Evolutionary conservation across 92 coral and sea anemone genomes (phyloP).

Genomic region (Phenganax marumi): DNA sequence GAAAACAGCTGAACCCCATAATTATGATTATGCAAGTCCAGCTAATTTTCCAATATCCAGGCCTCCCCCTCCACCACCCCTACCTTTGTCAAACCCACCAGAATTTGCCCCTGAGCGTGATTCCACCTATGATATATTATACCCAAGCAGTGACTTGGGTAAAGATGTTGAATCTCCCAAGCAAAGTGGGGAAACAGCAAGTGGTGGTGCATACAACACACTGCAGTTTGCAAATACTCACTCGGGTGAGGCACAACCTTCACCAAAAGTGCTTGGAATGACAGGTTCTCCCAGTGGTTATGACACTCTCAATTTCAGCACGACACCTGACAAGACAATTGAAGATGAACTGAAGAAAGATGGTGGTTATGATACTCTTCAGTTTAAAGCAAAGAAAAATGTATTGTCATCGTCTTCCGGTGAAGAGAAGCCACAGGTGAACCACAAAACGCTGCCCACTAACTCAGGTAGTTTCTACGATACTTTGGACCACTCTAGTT

Average conservation of each 20-base stretch:
- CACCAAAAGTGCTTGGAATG: constrained; percentile 19
- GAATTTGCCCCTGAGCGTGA: neutral
- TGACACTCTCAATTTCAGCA: constrained; percentile 6
- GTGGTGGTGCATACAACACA: constrained; percentile 37
- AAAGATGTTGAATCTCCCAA: neutral
- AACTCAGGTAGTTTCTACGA: constrained; percentile 46
- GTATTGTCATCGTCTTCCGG: constrained; percentile 42
- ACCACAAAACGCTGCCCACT: neutral
- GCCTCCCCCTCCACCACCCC: neutral
- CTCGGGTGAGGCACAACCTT: constrained; percentile 16
- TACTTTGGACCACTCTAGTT: constrained; percentile 38
- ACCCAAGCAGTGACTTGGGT: neutral
- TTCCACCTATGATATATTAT: constrained; percentile 18
- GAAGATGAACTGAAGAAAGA: neutral
- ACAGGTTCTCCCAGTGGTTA: constrained; percentile 18
- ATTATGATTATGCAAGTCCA: constrained; percentile 28
- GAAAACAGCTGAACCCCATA: neutral
- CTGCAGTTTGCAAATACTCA: constrained; percentile 36
- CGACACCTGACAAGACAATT: constrained; percentile 14
- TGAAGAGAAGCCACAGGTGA: constrained; percentile 9
- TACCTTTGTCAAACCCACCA: constrained; percentile 4
- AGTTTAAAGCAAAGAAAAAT: constrained; percentile 35
- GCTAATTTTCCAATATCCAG: neutral
- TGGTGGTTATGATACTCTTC: constrained; percentile 64
- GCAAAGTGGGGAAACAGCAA: constrained; percentile 22